Conservation (phyloP, 2,888 invertebrate species). For the Tethea ocularis region DNA sequence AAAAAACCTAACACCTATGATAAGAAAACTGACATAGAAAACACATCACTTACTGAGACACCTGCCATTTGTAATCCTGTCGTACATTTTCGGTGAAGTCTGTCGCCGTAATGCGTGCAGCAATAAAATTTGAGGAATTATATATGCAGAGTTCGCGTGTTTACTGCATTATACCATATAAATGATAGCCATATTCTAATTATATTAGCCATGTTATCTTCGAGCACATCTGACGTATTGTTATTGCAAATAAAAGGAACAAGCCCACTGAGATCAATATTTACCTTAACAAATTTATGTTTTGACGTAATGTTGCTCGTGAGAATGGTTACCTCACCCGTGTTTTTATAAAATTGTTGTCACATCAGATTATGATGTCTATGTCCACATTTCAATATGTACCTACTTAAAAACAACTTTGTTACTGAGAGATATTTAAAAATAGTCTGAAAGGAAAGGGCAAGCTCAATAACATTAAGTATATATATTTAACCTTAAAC, state of each 20-base stretch:
- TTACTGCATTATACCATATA: neutral
- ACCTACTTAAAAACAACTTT: neutral
- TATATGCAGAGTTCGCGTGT: slow-evolving; percentile 8
- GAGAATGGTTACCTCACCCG: neutral
- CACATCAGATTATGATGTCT: neutral
- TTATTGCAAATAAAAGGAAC: slow-evolving; percentile 6
- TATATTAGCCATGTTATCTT: neutral
- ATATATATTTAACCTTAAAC: too few species aligned
- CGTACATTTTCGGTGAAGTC: slow-evolving; percentile 32
- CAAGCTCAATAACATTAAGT: too few species aligned
- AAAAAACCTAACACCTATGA: too few species aligned
- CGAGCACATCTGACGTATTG: neutral
- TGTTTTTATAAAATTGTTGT: neutral
- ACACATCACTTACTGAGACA: slow-evolving; percentile 35
- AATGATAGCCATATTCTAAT: slow-evolving; percentile 2
- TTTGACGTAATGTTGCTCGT: neutral
- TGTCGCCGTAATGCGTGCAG: slow-evolving; percentile 17
- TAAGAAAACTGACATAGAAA: slow-evolving; percentile 1
- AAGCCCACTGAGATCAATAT: slow-evolving; percentile 9
- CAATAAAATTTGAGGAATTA: slow-evolving; percentile 4
- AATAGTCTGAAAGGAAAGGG: too few species aligned
- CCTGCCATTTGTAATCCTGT: slow-evolving; percentile 18
- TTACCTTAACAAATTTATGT: slow-evolving; percentile 5
- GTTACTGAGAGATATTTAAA: too few species aligned
- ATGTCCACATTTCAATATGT: neutral